Base-by-base conservation (phyloP, 2,797 vertebrate genomes). In the Percopsis omiscomaycus region DNA sequence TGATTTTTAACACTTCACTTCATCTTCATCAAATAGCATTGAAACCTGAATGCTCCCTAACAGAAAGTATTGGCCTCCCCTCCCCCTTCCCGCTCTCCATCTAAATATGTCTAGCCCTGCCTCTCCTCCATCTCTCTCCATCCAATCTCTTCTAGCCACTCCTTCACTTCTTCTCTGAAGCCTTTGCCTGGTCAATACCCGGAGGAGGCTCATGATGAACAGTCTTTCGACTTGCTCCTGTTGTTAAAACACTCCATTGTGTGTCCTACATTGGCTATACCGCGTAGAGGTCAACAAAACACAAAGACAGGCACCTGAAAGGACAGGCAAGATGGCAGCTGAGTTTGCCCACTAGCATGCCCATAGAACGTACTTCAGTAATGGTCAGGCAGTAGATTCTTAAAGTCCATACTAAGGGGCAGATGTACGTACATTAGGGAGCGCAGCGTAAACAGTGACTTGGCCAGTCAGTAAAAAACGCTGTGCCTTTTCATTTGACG, bases 1-100 rank as follows among this genome's bases (percentile, higher is more conserved):
- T 88, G 89, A 91, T 92, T 91, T 90, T 86, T 76, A 87, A 82
- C 84, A 86, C 81, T 81, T 90, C 81, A 81, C 79, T 91, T 90
- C 83, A 87, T 90, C 86, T 88, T 89, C 79, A 90, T 90, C 85
- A 89, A 85, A 88, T 74, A 55, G 73, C 72, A 71, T 27, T 66
- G 82, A 80, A 74, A 82, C 78, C 70, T 70, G 75, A 80, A 70
- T 61, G 66, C 72, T 81, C 65, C 70, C 73, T 79, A 84, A 82
- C 61, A 61, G 80, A 80, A 62, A 70, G 70, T 63, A 71, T 53
- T 64, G 69, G 61, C 70, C 65, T 46, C 11, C 67, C 53, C 30
- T 22, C 51, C 49, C 22, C 63, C 66, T 55, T 59, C 44, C 58
- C 27, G 51, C 45, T 63, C 54, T 68, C n/a, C 28, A 22, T 22